Evolutionary conservation across 2,113 vertebrate species (phyloP).

Genomic region (Mystacornis crossleyi): DNA sequence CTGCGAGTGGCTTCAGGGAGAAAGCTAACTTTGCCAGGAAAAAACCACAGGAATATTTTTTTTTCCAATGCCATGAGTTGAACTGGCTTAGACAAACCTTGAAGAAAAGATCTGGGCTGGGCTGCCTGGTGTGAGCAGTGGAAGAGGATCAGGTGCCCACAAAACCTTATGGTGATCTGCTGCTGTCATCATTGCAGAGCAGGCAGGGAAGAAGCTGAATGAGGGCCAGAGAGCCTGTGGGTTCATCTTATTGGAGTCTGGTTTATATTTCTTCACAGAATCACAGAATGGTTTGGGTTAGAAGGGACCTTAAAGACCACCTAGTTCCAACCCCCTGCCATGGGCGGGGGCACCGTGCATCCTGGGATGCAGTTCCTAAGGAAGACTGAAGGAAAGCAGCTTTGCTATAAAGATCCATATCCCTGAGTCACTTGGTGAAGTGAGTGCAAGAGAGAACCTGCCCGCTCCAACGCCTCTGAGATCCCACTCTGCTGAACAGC

Average conservation of each 20-base stretch:
- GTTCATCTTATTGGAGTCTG: background rate
- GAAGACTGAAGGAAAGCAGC: background rate
- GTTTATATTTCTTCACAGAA: background rate
- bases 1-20: background rate
- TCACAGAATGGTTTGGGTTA: background rate
- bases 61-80: background rate
- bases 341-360: fast-evolving
- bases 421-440: background rate
- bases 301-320: background rate
- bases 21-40: background rate
- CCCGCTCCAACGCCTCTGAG: background rate
- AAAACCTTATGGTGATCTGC: background rate
- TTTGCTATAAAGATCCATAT: background rate
- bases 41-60: background rate
- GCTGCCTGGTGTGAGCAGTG: background rate
- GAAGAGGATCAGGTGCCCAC: background rate
- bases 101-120: background rate
- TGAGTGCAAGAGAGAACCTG: background rate
- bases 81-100: background rate
- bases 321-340: background rate
- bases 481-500: background rate
- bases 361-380: background rate
- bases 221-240: background rate
- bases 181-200: background rate
- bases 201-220: background rate